A percentile compares a stretch with the other conserved stretches of the same genome.
Evolutionary conservation across 2,797 vertebrate species (phyloP).

Genomic region (Enteromius fasciolatus): DNA sequence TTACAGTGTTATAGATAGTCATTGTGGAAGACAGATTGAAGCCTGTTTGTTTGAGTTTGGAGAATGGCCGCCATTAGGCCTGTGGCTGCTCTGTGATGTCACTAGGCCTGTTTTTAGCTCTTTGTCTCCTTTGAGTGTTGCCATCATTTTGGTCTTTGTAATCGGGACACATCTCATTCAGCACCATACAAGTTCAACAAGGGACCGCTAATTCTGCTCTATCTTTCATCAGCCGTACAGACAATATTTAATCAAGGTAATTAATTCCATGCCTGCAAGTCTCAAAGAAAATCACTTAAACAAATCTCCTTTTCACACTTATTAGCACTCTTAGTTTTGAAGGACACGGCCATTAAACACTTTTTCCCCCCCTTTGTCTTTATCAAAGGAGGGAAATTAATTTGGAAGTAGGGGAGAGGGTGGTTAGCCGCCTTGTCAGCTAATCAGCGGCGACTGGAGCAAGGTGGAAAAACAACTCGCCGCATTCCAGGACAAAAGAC

Average conservation of each 20-base stretch:
- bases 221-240: conserved; percentile 65
- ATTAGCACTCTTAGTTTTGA: conserved; percentile 72
- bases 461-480: conserved; percentile 45
- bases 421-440: conserved; percentile 49
- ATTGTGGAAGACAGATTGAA: conserved; percentile 7
- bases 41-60: neutral
- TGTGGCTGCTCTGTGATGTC: conserved; percentile 43
- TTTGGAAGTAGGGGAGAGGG: conserved; percentile 58
- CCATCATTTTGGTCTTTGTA: conserved; percentile 56
- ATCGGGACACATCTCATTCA: conserved; percentile 61
- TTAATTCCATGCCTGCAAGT: conserved; percentile 74
- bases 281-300: conserved; percentile 76
- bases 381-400: conserved; percentile 72
- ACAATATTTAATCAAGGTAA: conserved; percentile 81
- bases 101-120: conserved; percentile 40
- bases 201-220: conserved; percentile 60
- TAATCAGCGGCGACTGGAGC: conserved; percentile 38
- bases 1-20: neutral
- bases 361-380: conserved; percentile 62
- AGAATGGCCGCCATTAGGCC: conserved; percentile 14
- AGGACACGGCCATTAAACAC: conserved; percentile 72
- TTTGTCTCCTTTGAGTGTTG: conserved; percentile 41
- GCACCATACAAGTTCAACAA: conserved; percentile 59
- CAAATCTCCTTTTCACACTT: conserved; percentile 73
- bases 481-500: conserved; percentile 41